Conservation (phyloP, 2,888 invertebrate species). For the Tipula unca region DNA sequence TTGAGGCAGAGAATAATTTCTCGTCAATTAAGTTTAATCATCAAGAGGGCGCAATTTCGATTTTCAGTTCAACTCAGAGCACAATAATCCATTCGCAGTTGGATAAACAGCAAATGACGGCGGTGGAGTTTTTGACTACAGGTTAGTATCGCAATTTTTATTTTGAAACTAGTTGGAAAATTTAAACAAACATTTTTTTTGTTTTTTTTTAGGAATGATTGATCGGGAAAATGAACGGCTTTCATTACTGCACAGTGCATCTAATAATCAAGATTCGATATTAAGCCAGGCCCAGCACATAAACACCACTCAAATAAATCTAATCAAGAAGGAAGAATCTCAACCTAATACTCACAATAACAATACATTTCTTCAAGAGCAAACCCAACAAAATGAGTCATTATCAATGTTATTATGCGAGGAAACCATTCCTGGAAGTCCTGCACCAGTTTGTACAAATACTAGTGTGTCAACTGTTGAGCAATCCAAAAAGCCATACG, state of each 20-base stretch:
- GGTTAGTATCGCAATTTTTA: not conserved
- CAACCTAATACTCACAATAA: not conserved
- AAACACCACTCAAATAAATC: not conserved
- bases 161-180: not conserved
- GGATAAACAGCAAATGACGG: conserved; percentile 14
- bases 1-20: conserved; percentile 2
- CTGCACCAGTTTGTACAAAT: conserved; percentile 52
- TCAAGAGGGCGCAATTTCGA: not conserved
- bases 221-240: conserved; percentile 17
- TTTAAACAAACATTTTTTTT: not conserved
- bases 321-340: not conserved
- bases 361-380: conserved; percentile 23
- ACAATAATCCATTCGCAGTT: not conserved
- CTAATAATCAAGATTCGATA: conserved; percentile 1
- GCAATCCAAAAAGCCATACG: conserved; percentile 30
- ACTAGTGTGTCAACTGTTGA: conserved; percentile 21
- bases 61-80: not conserved
- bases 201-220: not conserved
- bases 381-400: conserved; percentile 47
- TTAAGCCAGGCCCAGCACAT: not conserved
- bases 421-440: conserved; percentile 86
- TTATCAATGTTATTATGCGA: conserved; percentile 73
- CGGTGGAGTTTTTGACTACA: conserved; percentile 1
- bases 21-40: conserved; percentile 8
- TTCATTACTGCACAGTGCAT: not conserved